A percentile compares a stretch with the other conserved stretches of the same genome.
Evolutionary conservation across 2,888 invertebrate species (phyloP).

Genomic region (Kryphioiulus occultus): DNA sequence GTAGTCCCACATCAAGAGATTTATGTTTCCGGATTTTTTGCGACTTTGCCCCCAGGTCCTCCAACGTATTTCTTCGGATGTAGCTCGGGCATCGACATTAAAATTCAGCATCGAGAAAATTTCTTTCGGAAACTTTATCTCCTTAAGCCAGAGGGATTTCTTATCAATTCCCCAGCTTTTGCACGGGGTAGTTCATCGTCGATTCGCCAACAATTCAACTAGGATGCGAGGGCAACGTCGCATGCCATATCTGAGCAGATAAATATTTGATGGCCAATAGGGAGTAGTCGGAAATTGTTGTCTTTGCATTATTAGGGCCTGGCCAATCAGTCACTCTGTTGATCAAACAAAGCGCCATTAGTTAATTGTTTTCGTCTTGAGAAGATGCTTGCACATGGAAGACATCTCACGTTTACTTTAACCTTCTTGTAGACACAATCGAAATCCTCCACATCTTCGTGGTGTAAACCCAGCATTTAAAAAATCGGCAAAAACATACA

Average conservation of each 20-base stretch:
- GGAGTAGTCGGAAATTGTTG: background rate
- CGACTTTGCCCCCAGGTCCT: background rate
- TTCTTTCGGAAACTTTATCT: background rate
- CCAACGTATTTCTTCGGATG: background rate
- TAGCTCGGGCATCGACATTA: background rate
- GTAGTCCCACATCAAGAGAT: background rate
- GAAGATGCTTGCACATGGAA: no score
- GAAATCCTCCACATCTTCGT: no score
- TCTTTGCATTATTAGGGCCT: background rate
- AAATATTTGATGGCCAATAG: background rate
- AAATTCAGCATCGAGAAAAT: background rate
- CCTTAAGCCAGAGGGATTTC: background rate
- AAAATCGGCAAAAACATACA: no score
- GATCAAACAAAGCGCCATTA: no score
- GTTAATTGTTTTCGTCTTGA: no score
- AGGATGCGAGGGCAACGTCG: background rate
- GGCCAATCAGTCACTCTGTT: no score
- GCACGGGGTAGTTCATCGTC: background rate
- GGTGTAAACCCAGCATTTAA: no score
- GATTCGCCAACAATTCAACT: background rate
- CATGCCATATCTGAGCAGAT: background rate
- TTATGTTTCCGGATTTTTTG: background rate
- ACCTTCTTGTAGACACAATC: no score
- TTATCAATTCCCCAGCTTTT: background rate
- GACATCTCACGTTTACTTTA: no score